These are phyloP conservation scores for Nanorana parkeri DNA, from an alignment of 2,113 vertebrate genomes.

Conservation along the genomic window DNA sequence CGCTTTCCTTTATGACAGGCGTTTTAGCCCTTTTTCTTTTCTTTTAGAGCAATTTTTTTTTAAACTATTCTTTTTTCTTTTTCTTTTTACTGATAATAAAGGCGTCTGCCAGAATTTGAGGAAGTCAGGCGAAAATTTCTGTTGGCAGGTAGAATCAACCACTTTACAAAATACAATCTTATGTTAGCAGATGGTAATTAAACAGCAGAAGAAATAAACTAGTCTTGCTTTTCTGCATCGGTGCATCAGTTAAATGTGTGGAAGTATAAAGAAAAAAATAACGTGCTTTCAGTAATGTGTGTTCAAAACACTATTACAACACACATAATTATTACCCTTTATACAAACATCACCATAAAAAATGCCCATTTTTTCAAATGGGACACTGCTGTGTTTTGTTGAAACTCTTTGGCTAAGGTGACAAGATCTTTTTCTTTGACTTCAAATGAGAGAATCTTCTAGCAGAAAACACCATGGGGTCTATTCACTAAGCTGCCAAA, in stretches of 20 bases:
- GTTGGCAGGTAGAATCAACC: constrained; percentile 69
- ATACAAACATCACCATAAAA: constrained; percentile 5
- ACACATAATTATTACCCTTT: constrained; percentile 62
- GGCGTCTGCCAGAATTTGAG: constrained; percentile 67
- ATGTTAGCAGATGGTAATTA: constrained; percentile 74
- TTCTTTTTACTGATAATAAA: constrained; percentile 69
- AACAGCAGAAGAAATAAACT: constrained; percentile 71
- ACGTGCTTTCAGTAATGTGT: constrained; percentile 64
- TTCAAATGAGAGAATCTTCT: too few species aligned
- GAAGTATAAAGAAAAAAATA: constrained; percentile 62
- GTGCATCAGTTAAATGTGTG: constrained; percentile 70
- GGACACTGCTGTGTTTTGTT: too few species aligned
- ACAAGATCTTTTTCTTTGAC: too few species aligned
- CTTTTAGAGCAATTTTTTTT: constrained; percentile 67
- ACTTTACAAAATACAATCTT: constrained; percentile 71
- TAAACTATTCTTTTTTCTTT: constrained; percentile 61
- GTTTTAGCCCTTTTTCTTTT: constrained; percentile 70
- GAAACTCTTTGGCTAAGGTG: too few species aligned
- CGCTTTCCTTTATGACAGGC: constrained; percentile 69
- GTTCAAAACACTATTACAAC: constrained; percentile 33
- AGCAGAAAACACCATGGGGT: too few species aligned
- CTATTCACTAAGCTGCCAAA: too few species aligned
- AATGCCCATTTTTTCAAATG: background rate
- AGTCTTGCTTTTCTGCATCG: constrained; percentile 69
- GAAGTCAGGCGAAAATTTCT: constrained; percentile 70